Conservation (phyloP, 2,797 vertebrate species). For the Protonibea diacanthus region DNA sequence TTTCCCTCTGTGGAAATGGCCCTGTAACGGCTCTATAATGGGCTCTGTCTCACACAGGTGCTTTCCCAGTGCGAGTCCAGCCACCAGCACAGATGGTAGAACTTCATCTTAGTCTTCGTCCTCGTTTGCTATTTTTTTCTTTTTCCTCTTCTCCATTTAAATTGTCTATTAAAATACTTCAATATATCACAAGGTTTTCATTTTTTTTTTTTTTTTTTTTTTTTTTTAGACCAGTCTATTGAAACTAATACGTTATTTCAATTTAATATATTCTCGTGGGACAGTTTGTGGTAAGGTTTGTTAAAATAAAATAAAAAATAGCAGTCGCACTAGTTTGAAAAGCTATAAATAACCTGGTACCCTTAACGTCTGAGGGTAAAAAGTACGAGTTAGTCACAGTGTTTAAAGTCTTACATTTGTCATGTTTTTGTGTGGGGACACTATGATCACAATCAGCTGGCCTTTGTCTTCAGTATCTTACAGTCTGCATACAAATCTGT, state of each 20-base stretch:
- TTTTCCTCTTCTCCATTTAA: neutral
- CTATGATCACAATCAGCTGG: neutral
- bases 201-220: neutral
- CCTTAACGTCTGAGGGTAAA: neutral
- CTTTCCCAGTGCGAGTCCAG: constrained; percentile 46
- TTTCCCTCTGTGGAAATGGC: constrained; percentile 54
- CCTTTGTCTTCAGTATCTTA: neutral
- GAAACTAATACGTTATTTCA: neutral
- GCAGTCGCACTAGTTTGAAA: too few relatives aligned
- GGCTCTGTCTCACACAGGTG: constrained; percentile 68
- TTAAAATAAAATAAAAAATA: neutral
- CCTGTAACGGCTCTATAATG: constrained; percentile 67
- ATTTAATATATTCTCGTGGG: neutral
- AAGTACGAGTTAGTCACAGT: neutral
- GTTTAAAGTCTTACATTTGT: neutral
- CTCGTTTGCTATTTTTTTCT: constrained; percentile 9
- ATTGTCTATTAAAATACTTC: neutral
- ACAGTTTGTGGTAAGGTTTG: neutral
- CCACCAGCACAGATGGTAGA: constrained; percentile 59
- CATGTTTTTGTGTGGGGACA: neutral
- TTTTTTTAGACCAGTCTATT: neutral
- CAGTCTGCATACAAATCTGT: neutral
- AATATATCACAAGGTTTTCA: neutral
- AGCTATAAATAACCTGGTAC: neutral
- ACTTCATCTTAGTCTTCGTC: constrained; percentile 60